Evolutionary conservation across 2,888 invertebrate genomes (phyloP), one percentile per base, ranked within the genome.

Genomic region (Leptura quadrifasciata): DNA sequence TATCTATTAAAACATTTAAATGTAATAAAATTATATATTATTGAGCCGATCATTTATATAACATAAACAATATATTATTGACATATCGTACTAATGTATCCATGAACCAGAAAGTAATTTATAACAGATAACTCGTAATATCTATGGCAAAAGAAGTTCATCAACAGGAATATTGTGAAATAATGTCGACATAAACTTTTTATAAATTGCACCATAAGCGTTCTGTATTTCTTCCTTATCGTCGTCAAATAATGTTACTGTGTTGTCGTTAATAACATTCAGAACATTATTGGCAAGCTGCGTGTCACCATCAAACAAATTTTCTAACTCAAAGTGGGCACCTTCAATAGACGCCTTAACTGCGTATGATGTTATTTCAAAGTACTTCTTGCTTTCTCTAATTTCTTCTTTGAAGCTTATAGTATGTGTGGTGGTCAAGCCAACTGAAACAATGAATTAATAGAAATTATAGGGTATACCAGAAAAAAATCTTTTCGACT

Each of bases 401-500:
- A 35, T 76, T 20, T 63, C 72, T 64, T 77, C 76, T 3, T 80
- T 75, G 27, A 82, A 76, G 10, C 60, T 24, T 10, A 82, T 63
- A 1, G 10, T 58, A 24, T 76, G 75, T 18, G 58, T 54, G 0
- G 78, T 35, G 0, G 24, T 63, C 12, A 27, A 55, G 24, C 78
- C 20, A 17, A 18, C 63, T 74, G 31, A 54, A 63, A 64, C n/a
- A n/a, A n/a, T n/a, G n/a, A n/a, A n/a, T n/a, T n/a, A n/a, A n/a
- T n/a, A n/a, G n/a, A n/a, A n/a, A n/a, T n/a, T n/a, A n/a, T n/a
- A n/a, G n/a, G n/a, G n/a, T n/a, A n/a, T n/a, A n/a, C n/a, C n/a
- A n/a, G n/a, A n/a, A n/a, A n/a, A n/a, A n/a, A n/a, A n/a, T n/a
- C n/a, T n/a, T n/a, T n/a, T n/a, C n/a, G n/a, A n/a, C n/a, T n/a